phyloP scores from a whole-genome alignment of 2,888 invertebrate genomes.

The Mythimna albipuncta region DNA sequence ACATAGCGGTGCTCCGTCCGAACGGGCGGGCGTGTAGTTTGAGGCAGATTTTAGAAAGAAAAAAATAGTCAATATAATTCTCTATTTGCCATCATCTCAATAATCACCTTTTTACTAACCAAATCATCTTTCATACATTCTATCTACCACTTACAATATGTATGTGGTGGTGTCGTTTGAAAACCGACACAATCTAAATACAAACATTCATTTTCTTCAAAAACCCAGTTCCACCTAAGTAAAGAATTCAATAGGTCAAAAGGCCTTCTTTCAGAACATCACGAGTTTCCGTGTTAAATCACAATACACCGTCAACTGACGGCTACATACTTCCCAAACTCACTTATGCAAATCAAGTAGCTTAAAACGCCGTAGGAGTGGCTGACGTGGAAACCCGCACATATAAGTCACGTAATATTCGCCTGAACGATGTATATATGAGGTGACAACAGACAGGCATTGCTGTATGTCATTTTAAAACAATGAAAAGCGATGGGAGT shows the following conservation, averaged over 20 bases:
- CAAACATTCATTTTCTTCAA: no score
- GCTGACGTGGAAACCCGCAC: constrained; percentile 29
- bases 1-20: no score
- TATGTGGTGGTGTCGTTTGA: no score
- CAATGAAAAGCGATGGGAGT: neutral
- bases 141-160: no score
- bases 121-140: no score
- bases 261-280: constrained; percentile 18
- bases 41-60: no score
- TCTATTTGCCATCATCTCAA: no score
- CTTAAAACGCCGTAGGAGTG: constrained; percentile 43
- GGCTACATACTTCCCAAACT: constrained; percentile 47
- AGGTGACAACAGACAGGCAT: constrained; percentile 33
- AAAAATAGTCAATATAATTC: no score
- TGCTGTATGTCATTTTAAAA: constrained; percentile 23
- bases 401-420: constrained; percentile 49
- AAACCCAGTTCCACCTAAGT: neutral
- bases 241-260: constrained; percentile 27
- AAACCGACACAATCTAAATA: no score
- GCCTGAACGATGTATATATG: constrained; percentile 17
- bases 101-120: no score
- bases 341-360: constrained; percentile 52
- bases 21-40: no score
- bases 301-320: constrained; percentile 40
- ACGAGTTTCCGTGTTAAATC: constrained; percentile 33